Evolutionary conservation across 2,797 vertebrate genomes (phyloP), one percentile per base, ranked within the genome.

Genomic region (Gymnocypris eckloni): DNA sequence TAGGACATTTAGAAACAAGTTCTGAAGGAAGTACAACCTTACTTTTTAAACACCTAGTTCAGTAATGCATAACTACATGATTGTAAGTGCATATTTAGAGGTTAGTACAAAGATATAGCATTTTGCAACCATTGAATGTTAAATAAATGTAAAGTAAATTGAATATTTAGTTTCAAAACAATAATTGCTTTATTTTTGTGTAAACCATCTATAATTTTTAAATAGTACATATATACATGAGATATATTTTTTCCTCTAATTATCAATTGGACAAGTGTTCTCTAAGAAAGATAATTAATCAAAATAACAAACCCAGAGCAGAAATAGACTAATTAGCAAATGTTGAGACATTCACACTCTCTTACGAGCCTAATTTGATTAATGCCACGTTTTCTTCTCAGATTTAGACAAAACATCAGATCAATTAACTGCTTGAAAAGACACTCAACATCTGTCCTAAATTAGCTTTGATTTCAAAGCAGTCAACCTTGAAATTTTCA

Each of bases 341-440:
- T 39, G 78, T 80, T 75, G 81, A 79, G 87, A 85, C 86, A 83
- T 88, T 89, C 87, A 82, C 89, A 86, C 82, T 84, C 82, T 66
- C 64, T 48, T 87, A 87, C 79, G 81, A 80, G 86, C 70, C 80
- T 91, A 88, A 90, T 91, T 87, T 88, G 88, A 91, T 91, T 90
- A 89, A 86, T 87, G 66, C 82, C 69, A 82, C 86, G 28, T 86
- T 84, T 85, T 86, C 78, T 70, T 70, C 79, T 87, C 86, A 76
- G 77, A 89, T 41, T 52, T 69, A 79, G 87, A 84, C 82, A 81
- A 84, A 86, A 86, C 83, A 88, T 89, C 86, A 56, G 79, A 88
- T 89, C 85, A 89, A 89, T 91, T 88, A 90, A 86, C 85, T 88
- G 85, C 82, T 79, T 89, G 87, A 88, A 89, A 86, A 89, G 88